Evolutionary conservation across 2,888 invertebrate species (phyloP).

Genomic region (Therioaphis trifolii): DNA sequence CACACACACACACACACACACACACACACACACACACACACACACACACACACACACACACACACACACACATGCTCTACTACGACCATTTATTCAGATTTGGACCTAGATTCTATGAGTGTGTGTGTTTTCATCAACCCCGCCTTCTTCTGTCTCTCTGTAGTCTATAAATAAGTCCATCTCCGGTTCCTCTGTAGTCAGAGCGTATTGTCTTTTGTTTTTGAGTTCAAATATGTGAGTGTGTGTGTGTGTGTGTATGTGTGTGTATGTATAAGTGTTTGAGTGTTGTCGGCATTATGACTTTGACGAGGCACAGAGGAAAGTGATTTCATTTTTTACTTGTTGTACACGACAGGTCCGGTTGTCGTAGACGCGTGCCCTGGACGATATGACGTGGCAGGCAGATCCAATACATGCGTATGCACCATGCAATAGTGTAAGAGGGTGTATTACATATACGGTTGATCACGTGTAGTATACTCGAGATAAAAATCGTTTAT

Average conservation of each 20-base stretch:
- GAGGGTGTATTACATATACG: neutral
- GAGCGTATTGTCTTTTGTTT: neutral
- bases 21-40: neutral
- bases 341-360: neutral
- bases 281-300: neutral
- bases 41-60: too few species aligned
- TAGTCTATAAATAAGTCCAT: neutral
- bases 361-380: neutral
- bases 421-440: neutral
- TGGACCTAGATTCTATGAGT: constrained; percentile 31
- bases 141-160: neutral
- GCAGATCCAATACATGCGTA: neutral
- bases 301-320: neutral
- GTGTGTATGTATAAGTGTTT: neutral
- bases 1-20: neutral
- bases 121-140: neutral
- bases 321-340: constrained; percentile 1
- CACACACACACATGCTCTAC: neutral
- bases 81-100: constrained; percentile 42
- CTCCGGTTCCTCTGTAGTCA: neutral
- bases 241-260: neutral
- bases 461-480: too few species aligned
- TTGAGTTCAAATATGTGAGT: neutral
- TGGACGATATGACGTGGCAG: neutral
- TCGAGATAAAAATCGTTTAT: too few species aligned